Percentiles rank a stretch among this genome's conserved stretches.
Evolutionary conservation across 2,113 vertebrate genomes (phyloP).

Genomic region (Nettapus auritus): DNA sequence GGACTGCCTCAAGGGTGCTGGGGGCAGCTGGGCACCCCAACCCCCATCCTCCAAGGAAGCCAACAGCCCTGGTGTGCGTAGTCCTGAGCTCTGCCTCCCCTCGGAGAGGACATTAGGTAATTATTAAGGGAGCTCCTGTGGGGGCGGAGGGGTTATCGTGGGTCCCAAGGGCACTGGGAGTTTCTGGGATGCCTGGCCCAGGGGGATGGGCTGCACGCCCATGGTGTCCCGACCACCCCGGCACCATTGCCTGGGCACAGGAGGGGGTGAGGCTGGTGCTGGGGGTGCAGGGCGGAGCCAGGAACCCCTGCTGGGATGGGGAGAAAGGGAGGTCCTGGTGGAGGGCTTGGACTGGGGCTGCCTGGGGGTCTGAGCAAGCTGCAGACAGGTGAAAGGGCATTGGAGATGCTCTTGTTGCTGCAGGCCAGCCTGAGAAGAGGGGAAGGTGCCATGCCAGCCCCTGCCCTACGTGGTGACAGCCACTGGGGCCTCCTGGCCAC

Average conservation of each 20-base stretch:
- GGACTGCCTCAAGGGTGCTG: background rate
- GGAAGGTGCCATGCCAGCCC: background rate
- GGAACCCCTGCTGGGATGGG: background rate
- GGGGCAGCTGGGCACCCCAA: background rate
- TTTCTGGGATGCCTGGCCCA: background rate
- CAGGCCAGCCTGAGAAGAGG: background rate
- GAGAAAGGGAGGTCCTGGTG: background rate
- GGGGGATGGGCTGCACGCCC: background rate
- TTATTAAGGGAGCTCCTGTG: slow-evolving; percentile 64
- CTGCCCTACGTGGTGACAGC: background rate
- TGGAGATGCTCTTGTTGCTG: background rate
- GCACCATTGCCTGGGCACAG: background rate
- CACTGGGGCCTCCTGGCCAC: rapidly evolving
- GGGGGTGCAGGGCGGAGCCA: background rate
- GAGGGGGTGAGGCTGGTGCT: background rate
- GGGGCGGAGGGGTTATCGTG: slow-evolving; percentile 51
- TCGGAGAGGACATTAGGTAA: slow-evolving; percentile 66
- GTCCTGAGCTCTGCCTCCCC: slow-evolving; percentile 23
- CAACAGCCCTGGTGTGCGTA: background rate
- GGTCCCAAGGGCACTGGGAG: slow-evolving; percentile 58
- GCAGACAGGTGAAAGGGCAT: background rate
- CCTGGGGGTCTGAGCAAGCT: background rate
- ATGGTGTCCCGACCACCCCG: background rate
- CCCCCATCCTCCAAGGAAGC: background rate
- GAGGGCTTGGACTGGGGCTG: background rate